phyloP scores from a whole-genome alignment of 2,888 invertebrate species.

The Hypercompe scribonia region DNA sequence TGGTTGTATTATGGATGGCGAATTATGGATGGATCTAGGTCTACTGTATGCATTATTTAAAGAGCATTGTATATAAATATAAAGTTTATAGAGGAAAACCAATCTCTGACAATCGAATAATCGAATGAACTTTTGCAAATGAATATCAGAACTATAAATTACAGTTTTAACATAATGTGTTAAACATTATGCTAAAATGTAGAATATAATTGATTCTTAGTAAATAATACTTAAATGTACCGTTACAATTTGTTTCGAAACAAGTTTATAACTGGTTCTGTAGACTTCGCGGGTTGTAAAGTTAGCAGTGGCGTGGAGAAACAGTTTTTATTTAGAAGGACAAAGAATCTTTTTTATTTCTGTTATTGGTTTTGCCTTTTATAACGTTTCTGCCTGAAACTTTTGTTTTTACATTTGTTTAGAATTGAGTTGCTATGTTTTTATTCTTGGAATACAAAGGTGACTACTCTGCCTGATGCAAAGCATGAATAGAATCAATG shows the following conservation, averaged over 20 bases:
- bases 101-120: constrained; percentile 19
- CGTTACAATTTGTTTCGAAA: neutral
- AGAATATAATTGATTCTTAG: neutral
- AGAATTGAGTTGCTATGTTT: neutral
- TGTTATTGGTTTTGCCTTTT: neutral
- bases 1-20: constrained; percentile 56
- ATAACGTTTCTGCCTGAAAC: neutral
- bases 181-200: neutral
- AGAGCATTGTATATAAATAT: constrained; percentile 50
- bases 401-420: neutral
- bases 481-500: too few species aligned
- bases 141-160: constrained; percentile 7
- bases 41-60: constrained; percentile 72
- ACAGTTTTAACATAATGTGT: neutral
- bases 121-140: neutral
- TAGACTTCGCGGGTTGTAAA: neutral
- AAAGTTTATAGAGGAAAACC: constrained; percentile 3
- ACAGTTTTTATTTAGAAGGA: neutral
- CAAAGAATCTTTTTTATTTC: neutral
- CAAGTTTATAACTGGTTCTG: neutral
- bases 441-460: too few species aligned
- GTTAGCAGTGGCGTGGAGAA: neutral
- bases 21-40: constrained; percentile 76
- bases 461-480: too few species aligned
- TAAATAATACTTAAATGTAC: constrained; percentile 6